phyloP scores from a whole-genome alignment of 92 coral and sea anemone species.

The Paragorgia papillata region DNA sequence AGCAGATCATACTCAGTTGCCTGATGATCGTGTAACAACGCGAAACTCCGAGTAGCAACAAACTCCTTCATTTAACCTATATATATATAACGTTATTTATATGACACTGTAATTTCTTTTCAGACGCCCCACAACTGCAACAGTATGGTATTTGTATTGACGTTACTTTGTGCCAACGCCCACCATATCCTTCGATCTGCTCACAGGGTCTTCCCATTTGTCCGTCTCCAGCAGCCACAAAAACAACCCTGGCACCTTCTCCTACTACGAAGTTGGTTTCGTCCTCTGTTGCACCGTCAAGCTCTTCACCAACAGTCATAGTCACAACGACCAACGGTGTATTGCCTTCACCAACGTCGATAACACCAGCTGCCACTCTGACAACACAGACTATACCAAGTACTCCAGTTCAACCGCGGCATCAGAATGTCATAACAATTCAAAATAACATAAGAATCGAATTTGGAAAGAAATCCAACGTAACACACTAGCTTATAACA shows the following conservation, averaged over 20 bases:
- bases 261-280: background rate
- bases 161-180: slow-evolving; percentile 21
- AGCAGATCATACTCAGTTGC: too few species aligned
- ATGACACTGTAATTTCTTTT: background rate
- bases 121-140: background rate
- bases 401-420: background rate
- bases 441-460: slow-evolving; percentile 24
- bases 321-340: background rate
- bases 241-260: background rate
- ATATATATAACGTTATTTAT: too few species aligned
- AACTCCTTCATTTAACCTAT: too few species aligned
- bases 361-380: background rate
- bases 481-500: slow-evolving; percentile 2
- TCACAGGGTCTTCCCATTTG: slow-evolving; percentile 19
- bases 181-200: slow-evolving; percentile 15
- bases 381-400: background rate
- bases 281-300: background rate
- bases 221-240: slow-evolving; percentile 1
- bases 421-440: slow-evolving; percentile 19
- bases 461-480: slow-evolving; percentile 42
- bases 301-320: too few species aligned
- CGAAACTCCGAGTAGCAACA: too few species aligned
- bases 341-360: slow-evolving; percentile 39
- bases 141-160: slow-evolving; percentile 30
- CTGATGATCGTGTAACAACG: too few species aligned